These are phyloP conservation scores for Plestiodon gilberti DNA, from an alignment of 2,113 vertebrate species.

Conservation along the genomic window DNA sequence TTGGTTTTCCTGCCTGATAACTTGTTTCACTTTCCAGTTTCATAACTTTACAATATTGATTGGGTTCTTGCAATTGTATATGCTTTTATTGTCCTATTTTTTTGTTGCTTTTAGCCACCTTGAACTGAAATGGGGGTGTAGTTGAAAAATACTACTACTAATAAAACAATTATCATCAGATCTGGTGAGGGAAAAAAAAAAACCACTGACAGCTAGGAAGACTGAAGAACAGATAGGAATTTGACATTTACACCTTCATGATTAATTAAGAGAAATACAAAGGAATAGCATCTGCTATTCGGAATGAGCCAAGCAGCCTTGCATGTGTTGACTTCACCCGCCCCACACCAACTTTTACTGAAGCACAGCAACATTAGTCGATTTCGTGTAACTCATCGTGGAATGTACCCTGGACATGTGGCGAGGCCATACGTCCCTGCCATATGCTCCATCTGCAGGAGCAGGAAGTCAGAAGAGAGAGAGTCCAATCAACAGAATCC, in stretches of 20 bases:
- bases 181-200: slow-evolving; percentile 36
- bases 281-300: not conserved
- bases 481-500: slow-evolving; percentile 23
- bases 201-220: not conserved
- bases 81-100: no score
- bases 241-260: not conserved
- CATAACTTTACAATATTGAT: no score
- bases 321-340: not conserved
- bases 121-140: no score
- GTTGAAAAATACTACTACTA: no score
- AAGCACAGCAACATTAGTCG: not conserved
- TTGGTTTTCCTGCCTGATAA: no score
- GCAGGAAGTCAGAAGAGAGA: not conserved
- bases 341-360: not conserved
- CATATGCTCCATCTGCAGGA: not conserved
- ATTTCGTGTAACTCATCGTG: not conserved
- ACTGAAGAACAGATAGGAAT: rapidly evolving
- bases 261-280: slow-evolving; percentile 11
- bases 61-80: no score
- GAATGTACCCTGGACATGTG: not conserved
- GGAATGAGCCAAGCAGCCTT: not conserved
- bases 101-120: no score
- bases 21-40: no score
- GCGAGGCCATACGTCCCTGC: not conserved
- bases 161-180: not conserved